These are phyloP conservation scores for Agrilus biguttatus DNA, from an alignment of 2,888 invertebrate genomes.

Conservation along the genomic window DNA sequence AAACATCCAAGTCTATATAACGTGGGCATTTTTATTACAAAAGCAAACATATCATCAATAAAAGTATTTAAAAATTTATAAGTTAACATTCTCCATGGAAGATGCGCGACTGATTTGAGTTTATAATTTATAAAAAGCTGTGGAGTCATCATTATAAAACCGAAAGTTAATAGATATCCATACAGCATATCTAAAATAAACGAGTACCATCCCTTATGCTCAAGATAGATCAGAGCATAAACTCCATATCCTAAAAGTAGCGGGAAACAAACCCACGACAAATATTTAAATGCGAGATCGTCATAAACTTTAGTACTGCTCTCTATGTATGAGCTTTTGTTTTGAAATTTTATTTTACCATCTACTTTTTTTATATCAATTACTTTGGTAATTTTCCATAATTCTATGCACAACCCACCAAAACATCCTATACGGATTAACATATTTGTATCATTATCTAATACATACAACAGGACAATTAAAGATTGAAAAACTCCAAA, in stretches of 20 bases:
- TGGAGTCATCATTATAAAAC: conserved; percentile 99
- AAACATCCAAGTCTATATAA: conserved; percentile 97
- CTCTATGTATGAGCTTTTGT: conserved; percentile 93
- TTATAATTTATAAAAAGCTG: conserved; percentile 99
- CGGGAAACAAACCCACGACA: conserved; percentile 93
- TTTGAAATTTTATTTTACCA: conserved; percentile 68
- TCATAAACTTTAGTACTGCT: conserved; percentile 92
- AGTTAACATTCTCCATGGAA: conserved; percentile 99
- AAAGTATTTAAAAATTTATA: conserved; percentile 99
- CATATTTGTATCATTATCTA: conserved; percentile 97
- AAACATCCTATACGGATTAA: conserved; percentile 90
- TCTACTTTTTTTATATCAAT: conserved; percentile 69
- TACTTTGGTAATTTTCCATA: conserved; percentile 98
- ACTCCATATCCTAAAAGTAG: conserved; percentile 84
- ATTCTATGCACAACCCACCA: conserved; percentile 87
- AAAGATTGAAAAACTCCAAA: conserved; percentile 96
- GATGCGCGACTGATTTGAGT: conserved; percentile 94
- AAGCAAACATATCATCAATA: conserved; percentile 99
- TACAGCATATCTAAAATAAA: conserved; percentile 93
- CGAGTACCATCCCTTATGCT: conserved; percentile 99
- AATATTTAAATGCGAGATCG: conserved; percentile 86
- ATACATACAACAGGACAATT: conserved; percentile 87
- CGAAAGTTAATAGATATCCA: conserved; percentile 94
- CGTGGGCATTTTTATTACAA: conserved; percentile 99
- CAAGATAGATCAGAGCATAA: conserved; percentile 88